These are phyloP conservation scores for Ruditapes philippinarum DNA, from an alignment of 1,140 invertebrate species.

Conservation along the genomic window DNA sequence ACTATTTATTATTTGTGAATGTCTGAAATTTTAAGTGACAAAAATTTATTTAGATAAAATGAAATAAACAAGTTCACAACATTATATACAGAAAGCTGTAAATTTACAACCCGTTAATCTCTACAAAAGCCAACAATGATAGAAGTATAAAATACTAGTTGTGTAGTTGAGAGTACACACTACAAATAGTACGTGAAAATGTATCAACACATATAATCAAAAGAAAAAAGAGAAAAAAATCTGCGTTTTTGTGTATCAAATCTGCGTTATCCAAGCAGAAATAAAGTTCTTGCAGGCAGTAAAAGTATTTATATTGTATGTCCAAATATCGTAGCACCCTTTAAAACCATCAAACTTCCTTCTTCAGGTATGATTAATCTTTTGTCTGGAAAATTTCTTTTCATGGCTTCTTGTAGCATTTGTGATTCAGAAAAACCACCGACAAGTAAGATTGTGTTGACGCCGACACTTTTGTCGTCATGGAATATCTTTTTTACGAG, in stretches of 20 bases:
- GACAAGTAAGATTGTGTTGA: constrained; percentile 47
- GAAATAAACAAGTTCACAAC: too few species aligned
- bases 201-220: too few species aligned
- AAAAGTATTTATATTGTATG: constrained; percentile 60
- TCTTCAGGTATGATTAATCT: constrained; percentile 48
- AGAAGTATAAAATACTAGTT: too few species aligned
- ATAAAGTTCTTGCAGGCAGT: constrained; percentile 36
- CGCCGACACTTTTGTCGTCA: not conserved
- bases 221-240: too few species aligned
- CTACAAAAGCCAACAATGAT: too few species aligned
- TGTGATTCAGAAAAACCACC: constrained; percentile 64
- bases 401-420: constrained; percentile 52
- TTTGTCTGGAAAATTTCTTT: constrained; percentile 37
- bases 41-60: too few species aligned
- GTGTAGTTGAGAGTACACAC: too few species aligned
- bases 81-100: too few species aligned
- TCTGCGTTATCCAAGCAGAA: not conserved
- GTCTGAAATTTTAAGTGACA: too few species aligned
- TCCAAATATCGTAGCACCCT: constrained; percentile 54
- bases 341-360: constrained; percentile 32
- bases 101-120: too few species aligned
- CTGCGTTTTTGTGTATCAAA: constrained; percentile 36
- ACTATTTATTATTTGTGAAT: too few species aligned
- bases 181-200: too few species aligned
- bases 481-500: constrained; percentile 39